phyloP scores from a whole-genome alignment of 2,888 invertebrate genomes.

The Drosophila kanekoi region DNA sequence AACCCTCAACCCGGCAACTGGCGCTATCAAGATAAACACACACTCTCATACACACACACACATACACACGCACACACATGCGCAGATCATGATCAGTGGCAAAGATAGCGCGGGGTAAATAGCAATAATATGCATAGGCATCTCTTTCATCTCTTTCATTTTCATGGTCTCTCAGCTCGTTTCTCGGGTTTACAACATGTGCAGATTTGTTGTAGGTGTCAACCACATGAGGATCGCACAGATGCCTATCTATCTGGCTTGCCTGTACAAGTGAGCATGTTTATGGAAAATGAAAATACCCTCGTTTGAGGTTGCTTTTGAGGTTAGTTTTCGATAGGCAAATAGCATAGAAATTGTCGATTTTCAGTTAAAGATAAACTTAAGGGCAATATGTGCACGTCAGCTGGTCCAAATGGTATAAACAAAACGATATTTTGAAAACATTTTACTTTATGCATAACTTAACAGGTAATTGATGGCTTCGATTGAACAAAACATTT shows the following conservation, averaged over 20 bases:
- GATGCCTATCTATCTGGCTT: conserved; percentile 56
- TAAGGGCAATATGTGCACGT: conserved; percentile 13
- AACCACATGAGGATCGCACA: conserved; percentile 65
- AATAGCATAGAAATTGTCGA: conserved; percentile 46
- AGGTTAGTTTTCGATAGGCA: conserved; percentile 52
- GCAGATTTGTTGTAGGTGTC: conserved; percentile 78
- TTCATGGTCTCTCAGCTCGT: background rate
- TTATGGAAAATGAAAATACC: conserved; percentile 1
- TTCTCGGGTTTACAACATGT: conserved; percentile 60
- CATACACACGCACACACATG: conserved; percentile 35
- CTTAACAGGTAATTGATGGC: too few relatives aligned
- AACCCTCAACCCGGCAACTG: conserved; percentile 43
- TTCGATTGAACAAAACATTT: background rate
- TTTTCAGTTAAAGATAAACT: conserved; percentile 52
- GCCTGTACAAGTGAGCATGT: conserved; percentile 5
- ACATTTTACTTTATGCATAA: background rate
- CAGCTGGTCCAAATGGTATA: conserved; percentile 2
- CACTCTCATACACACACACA: conserved; percentile 41
- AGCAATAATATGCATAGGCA: conserved; percentile 32
- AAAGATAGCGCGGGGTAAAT: conserved; percentile 27
- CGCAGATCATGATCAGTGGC: conserved; percentile 34
- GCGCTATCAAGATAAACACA: conserved; percentile 66
- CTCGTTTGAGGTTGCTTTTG: conserved; percentile 46
- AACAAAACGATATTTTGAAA: background rate
- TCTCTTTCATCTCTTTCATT: conserved; percentile 23